phyloP scores from a whole-genome alignment of 2,888 invertebrate genomes.

The Zygogramma bicolorata region DNA sequence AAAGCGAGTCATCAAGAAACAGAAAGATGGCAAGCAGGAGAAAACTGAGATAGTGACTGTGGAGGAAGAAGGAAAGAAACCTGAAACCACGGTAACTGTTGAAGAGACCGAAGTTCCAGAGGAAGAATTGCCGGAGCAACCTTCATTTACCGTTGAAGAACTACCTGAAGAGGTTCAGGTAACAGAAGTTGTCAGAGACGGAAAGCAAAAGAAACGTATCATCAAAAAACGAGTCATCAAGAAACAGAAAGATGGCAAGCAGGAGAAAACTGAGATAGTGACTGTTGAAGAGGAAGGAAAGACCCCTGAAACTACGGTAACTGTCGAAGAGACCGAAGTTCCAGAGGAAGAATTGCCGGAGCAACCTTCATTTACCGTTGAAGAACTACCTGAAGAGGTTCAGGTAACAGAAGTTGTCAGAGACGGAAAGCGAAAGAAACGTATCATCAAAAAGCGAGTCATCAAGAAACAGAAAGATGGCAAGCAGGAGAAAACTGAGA shows the following conservation, averaged over 20 bases:
- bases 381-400: conserved; percentile 53
- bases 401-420: conserved; percentile 55
- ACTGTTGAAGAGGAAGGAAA: conserved; percentile 62
- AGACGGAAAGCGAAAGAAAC: conserved; percentile 54
- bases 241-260: conserved; percentile 55
- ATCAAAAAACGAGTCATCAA: conserved; percentile 59
- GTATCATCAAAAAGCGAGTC: conserved; percentile 51
- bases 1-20: conserved; percentile 50
- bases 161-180: conserved; percentile 60
- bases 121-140: conserved; percentile 48
- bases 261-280: conserved; percentile 55
- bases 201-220: conserved; percentile 53
- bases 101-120: conserved; percentile 59
- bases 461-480: conserved; percentile 59
- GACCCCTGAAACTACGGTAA: conserved; percentile 62
- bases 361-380: conserved; percentile 25
- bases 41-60: conserved; percentile 58
- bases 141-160: conserved; percentile 52
- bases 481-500: conserved; percentile 63
- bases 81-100: conserved; percentile 52
- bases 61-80: conserved; percentile 57
- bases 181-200: conserved; percentile 59
- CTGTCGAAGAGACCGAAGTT: conserved; percentile 60
- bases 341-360: conserved; percentile 36
- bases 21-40: conserved; percentile 58